Conservation (phyloP, 1,140 invertebrate genomes). For the Macrocentrus cingulum region DNA sequence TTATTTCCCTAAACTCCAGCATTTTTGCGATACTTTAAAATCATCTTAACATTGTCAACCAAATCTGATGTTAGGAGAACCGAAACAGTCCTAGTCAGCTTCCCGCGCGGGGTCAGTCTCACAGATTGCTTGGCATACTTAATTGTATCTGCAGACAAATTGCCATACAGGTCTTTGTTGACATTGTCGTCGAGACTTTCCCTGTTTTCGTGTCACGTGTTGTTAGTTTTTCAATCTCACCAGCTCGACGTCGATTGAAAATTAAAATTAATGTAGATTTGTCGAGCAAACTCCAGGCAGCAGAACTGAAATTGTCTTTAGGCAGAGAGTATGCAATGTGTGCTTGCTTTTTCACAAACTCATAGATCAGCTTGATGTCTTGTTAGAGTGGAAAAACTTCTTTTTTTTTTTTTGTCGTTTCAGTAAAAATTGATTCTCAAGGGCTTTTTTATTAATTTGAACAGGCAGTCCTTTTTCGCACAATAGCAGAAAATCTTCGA, state of each 20-base stretch:
- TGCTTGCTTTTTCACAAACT: neutral
- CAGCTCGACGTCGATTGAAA: constrained; percentile 3
- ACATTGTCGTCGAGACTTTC: neutral
- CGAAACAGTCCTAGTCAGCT: constrained; percentile 4
- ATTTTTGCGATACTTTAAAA: constrained; percentile 1
- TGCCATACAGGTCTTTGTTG: neutral
- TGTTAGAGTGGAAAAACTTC: constrained; percentile 3
- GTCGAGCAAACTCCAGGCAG: neutral
- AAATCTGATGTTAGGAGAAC: neutral
- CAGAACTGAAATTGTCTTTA: neutral
- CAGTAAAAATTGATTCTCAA: constrained; percentile 15
- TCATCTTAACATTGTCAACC: neutral
- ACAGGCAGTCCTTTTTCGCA: constrained; percentile 9
- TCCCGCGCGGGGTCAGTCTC: neutral
- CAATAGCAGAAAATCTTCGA: constrained; percentile 23
- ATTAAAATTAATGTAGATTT: neutral
- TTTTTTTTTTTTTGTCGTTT: constrained; percentile 16
- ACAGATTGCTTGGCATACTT: constrained; percentile 9
- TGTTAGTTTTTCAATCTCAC: constrained; percentile 5
- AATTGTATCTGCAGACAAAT: neutral
- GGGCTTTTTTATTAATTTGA: constrained; percentile 15
- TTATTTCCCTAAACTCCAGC: neutral
- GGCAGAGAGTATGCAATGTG: neutral
- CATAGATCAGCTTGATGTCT: constrained; percentile 20
- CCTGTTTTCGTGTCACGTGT: neutral